A percentile compares a stretch with the other conserved stretches of the same genome.
Conservation (phyloP, 2,113 vertebrate genomes). For the Penelope pileata region DNA sequence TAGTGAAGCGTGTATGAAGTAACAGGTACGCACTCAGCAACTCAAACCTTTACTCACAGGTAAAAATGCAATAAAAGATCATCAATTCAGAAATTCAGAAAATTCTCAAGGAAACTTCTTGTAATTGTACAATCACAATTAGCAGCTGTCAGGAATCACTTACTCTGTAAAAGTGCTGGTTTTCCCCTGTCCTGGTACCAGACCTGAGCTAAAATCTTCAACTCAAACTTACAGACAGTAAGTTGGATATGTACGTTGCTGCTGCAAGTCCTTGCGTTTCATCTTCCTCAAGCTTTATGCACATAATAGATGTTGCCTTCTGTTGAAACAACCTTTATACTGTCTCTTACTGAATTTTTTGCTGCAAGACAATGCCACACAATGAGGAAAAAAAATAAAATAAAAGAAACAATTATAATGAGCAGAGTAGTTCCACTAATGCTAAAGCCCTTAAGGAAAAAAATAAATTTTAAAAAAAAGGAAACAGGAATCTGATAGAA, state of each 20-base stretch:
- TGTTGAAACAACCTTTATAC: neutral
- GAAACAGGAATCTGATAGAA: neutral
- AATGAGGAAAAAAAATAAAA: neutral
- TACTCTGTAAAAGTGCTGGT: neutral
- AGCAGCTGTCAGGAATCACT: neutral
- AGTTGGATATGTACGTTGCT: neutral
- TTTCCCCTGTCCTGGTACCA: neutral
- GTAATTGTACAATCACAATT: neutral
- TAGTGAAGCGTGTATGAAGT: neutral
- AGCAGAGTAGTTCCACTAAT: neutral
- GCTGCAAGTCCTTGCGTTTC: neutral
- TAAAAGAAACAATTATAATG: neutral
- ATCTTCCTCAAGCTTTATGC: neutral
- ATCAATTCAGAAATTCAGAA: neutral
- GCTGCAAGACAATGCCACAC: neutral
- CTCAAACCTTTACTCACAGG: neutral
- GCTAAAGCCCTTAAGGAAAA: rapidly evolving
- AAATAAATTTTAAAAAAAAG: rapidly evolving
- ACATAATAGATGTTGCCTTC: neutral
- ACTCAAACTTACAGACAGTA: neutral
- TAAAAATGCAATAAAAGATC: neutral
- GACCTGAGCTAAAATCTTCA: neutral
- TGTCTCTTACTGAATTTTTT: neutral
- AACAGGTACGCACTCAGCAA: neutral
- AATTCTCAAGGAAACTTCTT: neutral